A percentile compares a stretch with the other conserved stretches of the same genome.
phyloP scores from a whole-genome alignment of 2,113 vertebrate species.

The Scalopus aquaticus region DNA sequence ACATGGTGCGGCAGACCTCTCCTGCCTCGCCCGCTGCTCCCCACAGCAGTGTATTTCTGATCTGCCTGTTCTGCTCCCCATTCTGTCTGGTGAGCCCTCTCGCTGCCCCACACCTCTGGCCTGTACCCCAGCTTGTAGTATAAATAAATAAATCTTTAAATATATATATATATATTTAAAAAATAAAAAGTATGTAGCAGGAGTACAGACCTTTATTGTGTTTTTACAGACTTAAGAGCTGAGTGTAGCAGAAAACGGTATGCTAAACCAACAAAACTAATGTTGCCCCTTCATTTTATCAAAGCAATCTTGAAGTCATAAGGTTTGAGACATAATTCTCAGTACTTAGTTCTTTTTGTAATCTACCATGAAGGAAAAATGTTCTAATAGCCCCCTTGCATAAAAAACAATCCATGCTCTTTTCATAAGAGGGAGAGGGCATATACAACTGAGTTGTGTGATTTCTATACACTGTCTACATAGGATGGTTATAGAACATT shows the following conservation, averaged over 20 bases:
- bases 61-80: too few species aligned
- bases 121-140: too few species aligned
- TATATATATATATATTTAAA: too few species aligned
- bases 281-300: neutral
- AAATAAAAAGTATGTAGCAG: too few species aligned
- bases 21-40: too few species aligned
- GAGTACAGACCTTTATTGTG: slow-evolving; percentile 9
- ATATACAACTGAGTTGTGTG: slow-evolving; percentile 27
- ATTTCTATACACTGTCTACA: slow-evolving; percentile 48
- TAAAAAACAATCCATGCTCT: neutral
- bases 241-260: neutral
- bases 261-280: neutral
- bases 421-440: slow-evolving; percentile 1
- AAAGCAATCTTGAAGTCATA: neutral
- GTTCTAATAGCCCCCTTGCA: neutral
- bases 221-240: neutral
- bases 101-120: too few species aligned
- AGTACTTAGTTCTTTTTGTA: neutral
- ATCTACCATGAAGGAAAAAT: neutral
- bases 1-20: too few species aligned
- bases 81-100: too few species aligned
- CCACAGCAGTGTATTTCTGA: too few species aligned
- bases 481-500: slow-evolving; percentile 33
- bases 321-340: slow-evolving; percentile 1
- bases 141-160: too few species aligned